phyloP scores from a whole-genome alignment of 2,113 vertebrate genomes.

The Synodontis membranacea region DNA sequence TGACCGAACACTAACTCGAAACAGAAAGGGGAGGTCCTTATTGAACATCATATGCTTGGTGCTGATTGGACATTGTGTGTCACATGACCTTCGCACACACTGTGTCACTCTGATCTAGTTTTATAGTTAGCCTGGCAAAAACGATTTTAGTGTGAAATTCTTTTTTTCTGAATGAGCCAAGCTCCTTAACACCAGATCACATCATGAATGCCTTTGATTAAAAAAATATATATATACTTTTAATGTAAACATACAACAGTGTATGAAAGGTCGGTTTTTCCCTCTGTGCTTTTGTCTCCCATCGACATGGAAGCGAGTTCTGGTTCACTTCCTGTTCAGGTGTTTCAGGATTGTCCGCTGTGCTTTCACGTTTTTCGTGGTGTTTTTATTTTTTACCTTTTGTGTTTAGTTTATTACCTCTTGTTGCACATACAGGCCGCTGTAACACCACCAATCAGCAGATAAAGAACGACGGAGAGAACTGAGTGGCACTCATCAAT shows the following conservation, averaged over 20 bases:
- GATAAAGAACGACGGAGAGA: slow-evolving; percentile 56
- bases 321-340: background rate
- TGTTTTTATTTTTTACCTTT: background rate
- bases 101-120: background rate
- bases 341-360: background rate
- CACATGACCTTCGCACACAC: background rate
- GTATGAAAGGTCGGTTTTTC: too few relatives aligned
- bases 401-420: background rate
- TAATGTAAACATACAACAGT: background rate
- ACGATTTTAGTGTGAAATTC: too few relatives aligned
- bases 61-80: background rate
- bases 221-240: background rate
- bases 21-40: background rate
- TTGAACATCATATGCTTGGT: background rate
- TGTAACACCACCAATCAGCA: slow-evolving; percentile 63
- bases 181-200: background rate
- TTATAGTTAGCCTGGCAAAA: background rate
- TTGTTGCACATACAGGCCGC: background rate
- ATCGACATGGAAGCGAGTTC: too few relatives aligned
- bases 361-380: background rate
- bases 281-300: background rate
- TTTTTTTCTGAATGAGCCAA: background rate
- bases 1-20: background rate
- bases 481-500: slow-evolving; percentile 74
- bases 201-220: too few relatives aligned